Base-by-base conservation (phyloP, 2,113 vertebrate species). In the Anhinga rufa region DNA sequence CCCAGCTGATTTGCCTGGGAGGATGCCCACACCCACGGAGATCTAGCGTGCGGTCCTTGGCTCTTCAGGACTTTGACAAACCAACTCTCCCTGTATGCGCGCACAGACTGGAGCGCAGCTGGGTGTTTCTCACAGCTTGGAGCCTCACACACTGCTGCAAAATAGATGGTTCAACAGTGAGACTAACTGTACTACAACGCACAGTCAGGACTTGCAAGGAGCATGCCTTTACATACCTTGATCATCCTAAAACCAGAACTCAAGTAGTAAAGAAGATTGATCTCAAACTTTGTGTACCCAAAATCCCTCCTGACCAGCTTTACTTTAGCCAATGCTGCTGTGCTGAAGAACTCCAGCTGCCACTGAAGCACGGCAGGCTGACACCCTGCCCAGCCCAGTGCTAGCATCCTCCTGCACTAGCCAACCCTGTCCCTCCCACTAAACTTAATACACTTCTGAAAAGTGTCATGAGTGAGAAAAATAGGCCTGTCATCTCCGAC, bases 111-210 rank as follows among this genome's bases (percentile, higher is more conserved):
- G n/a, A 12, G n/a, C 52, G 40, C 29, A 24, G 34, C 52, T 12
- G 66, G 24, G 20, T 49, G 22, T 55, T 51, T 13, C 60, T 57
- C 52, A 42, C 48, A 62, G 83, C 60, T 32, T 34, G 12, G 28
- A 66, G 54, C 42, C 65, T 68, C 54, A 15, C 42, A 60, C 7
- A 1, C 36, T 40, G 49, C 72, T 40, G 62, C 42, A 52, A 48
- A 88, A 84, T 10, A 60, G 25, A 26, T 31, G n/a, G 34, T 42
- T 51, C 31, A 25, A 48, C 26, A 42, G 16, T 12, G 20, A 51
- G n/a, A 32, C 24, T 21, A 19, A 22, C 34, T 4, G 0, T 48
- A 36, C 51, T 2, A 0, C 52, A 64, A 18, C 2, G 3, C 20
- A 10, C 26, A 5, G 11, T 51, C 3, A 2, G 44, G 17, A 17